Evolutionary conservation across 2,113 vertebrate genomes (phyloP).

Genomic region (Chaetodon trifascialis): DNA sequence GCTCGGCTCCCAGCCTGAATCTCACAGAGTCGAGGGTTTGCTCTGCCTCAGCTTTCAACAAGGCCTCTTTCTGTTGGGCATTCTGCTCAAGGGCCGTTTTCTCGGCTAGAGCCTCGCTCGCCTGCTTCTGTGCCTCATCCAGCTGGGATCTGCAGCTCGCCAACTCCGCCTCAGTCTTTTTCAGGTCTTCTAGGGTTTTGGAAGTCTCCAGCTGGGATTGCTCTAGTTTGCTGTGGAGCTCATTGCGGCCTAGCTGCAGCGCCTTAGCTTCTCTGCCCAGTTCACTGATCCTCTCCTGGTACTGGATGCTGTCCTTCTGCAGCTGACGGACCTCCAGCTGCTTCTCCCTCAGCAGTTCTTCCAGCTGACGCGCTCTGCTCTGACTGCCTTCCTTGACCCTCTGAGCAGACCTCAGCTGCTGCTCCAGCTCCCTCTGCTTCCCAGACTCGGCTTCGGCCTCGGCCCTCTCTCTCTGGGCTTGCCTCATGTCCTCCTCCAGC

Average conservation of each 20-base stretch:
- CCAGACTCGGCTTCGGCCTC: slow-evolving; percentile 85
- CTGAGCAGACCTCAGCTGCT: slow-evolving; percentile 88
- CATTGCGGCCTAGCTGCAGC: slow-evolving; percentile 85
- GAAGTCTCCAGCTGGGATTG: slow-evolving; percentile 74
- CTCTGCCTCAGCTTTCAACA: slow-evolving; percentile 88
- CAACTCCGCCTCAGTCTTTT: slow-evolving; percentile 85
- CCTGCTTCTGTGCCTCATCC: slow-evolving; percentile 87
- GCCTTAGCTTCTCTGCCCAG: slow-evolving; percentile 89
- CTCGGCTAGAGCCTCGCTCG: slow-evolving; percentile 85
- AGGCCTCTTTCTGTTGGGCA: slow-evolving; percentile 80
- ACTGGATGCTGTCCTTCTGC: slow-evolving; percentile 93
- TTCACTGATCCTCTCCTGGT: slow-evolving; percentile 93
- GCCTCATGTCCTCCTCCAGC: slow-evolving; percentile 92
- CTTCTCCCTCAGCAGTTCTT: slow-evolving; percentile 95
- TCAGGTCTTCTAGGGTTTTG: slow-evolving; percentile 82
- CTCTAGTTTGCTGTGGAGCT: slow-evolving; percentile 86
- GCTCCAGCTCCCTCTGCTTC: slow-evolving; percentile 88
- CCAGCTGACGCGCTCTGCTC: slow-evolving; percentile 89
- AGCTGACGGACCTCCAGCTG: slow-evolving; percentile 95
- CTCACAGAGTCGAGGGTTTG: slow-evolving; percentile 89
- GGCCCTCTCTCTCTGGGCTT: slow-evolving; percentile 87
- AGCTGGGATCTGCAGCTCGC: slow-evolving; percentile 82
- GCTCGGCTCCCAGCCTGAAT: slow-evolving; percentile 87
- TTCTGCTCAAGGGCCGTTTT: slow-evolving; percentile 81
- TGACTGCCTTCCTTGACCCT: slow-evolving; percentile 86